Evolutionary conservation across 2,113 vertebrate genomes (phyloP).

Genomic region (Elanus axillaris): DNA sequence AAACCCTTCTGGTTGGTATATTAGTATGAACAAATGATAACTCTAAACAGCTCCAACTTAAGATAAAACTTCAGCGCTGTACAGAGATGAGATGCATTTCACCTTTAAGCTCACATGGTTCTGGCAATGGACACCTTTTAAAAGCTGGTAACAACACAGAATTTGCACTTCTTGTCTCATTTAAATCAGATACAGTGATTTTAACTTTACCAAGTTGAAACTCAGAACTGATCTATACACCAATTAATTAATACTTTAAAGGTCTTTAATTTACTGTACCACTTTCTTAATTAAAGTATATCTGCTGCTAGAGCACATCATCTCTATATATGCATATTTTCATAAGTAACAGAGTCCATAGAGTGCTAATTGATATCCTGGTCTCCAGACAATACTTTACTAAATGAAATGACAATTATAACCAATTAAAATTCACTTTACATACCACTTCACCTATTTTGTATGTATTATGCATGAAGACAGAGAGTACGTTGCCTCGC

Average conservation of each 20-base stretch:
- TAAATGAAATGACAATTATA: slow-evolving; percentile 89
- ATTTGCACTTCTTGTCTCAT: slow-evolving; percentile 14
- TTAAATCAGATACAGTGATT: slow-evolving; percentile 50
- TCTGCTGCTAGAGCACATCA: slow-evolving; percentile 71
- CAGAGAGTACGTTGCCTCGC: slow-evolving; percentile 73
- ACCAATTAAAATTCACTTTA: slow-evolving; percentile 89
- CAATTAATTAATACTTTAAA: slow-evolving; percentile 84
- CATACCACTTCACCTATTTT: slow-evolving; percentile 83
- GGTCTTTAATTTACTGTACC: slow-evolving; percentile 80
- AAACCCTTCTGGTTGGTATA: slow-evolving; percentile 32
- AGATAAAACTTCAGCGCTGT: background rate
- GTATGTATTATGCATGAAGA: slow-evolving; percentile 86
- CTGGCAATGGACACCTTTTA: background rate
- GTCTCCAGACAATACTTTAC: slow-evolving; percentile 87
- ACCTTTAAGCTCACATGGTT: background rate
- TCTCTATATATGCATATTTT: slow-evolving; percentile 82
- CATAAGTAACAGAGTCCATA: slow-evolving; percentile 80
- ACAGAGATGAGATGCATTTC: background rate
- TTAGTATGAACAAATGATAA: background rate
- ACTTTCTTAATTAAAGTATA: slow-evolving; percentile 84
- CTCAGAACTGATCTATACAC: slow-evolving; percentile 65
- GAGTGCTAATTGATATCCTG: slow-evolving; percentile 86
- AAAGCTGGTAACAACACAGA: background rate
- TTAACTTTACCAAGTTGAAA: slow-evolving; percentile 64
- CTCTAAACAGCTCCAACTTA: background rate